Evolutionary conservation across 2,113 vertebrate genomes (phyloP).

Genomic region (Pedetes capensis): DNA sequence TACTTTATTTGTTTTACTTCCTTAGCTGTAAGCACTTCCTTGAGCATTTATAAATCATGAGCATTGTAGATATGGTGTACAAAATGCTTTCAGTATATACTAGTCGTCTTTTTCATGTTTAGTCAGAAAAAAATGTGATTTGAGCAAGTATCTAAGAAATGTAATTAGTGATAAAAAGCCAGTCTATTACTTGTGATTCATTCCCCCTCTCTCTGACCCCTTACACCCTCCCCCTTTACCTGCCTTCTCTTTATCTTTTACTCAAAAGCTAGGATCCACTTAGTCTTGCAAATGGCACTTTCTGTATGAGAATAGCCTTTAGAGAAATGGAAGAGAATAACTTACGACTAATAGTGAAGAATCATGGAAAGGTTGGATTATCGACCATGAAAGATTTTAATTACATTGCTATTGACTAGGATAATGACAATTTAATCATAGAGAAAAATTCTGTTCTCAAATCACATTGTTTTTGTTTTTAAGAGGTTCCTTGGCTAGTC

Average conservation of each 20-base stretch:
- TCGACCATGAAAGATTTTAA: slow-evolving; percentile 55
- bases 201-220: too few species aligned
- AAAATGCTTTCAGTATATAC: background rate
- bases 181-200: background rate
- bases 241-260: background rate
- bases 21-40: background rate
- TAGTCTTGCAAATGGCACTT: background rate
- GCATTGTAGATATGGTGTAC: background rate
- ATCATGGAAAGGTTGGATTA: background rate
- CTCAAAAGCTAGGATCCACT: background rate
- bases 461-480: slow-evolving; percentile 54
- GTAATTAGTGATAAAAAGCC: background rate
- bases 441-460: slow-evolving; percentile 56
- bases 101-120: background rate
- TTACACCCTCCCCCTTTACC: too few species aligned
- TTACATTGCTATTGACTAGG: slow-evolving; percentile 46
- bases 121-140: background rate
- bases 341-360: slow-evolving; percentile 35
- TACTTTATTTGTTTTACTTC: background rate
- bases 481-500: slow-evolving; percentile 34
- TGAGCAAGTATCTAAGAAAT: background rate
- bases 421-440: slow-evolving; percentile 62
- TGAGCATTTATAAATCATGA: background rate
- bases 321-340: background rate
- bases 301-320: background rate